A percentile compares a stretch with the other conserved stretches of the same genome.
These are phyloP conservation scores for Spodoptera picta DNA, from an alignment of 2,888 invertebrate genomes.

Conservation along the genomic window DNA sequence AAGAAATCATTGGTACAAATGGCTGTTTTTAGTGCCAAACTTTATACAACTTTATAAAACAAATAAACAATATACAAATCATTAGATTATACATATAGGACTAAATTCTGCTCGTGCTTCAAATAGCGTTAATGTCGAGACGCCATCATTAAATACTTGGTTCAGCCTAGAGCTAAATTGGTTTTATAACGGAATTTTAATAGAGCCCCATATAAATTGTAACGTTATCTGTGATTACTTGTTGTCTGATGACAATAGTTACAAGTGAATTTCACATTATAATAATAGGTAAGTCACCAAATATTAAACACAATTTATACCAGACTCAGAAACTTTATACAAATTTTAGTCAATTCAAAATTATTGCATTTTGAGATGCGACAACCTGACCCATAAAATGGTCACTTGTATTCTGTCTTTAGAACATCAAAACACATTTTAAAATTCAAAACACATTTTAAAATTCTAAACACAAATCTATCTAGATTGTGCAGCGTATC, in stretches of 20 bases:
- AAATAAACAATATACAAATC: conserved; percentile 27
- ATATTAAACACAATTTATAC: too few relatives aligned
- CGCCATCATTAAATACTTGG: conserved; percentile 32
- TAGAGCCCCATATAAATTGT: conserved; percentile 48
- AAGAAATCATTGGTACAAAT: conserved; percentile 8
- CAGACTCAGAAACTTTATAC: too few relatives aligned
- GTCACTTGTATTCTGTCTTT: conserved; percentile 1
- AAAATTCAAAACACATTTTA: conserved; percentile 37
- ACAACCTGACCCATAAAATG: conserved; percentile 36
- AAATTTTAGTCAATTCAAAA: too few relatives aligned
- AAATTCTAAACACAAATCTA: conserved; percentile 33
- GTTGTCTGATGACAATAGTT: conserved; percentile 45
- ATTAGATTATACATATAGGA: conserved; percentile 11
- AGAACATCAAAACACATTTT: conserved; percentile 28
- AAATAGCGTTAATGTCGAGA: conserved; percentile 15
- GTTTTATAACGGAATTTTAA: conserved; percentile 55
- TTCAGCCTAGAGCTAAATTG: conserved; percentile 43
- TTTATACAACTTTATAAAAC: too few relatives aligned
- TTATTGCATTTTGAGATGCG: conserved; percentile 16
- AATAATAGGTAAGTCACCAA: conserved; percentile 9
- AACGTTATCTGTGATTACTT: conserved; percentile 39
- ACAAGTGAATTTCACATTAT: conserved; percentile 26
- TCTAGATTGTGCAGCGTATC: too few relatives aligned
- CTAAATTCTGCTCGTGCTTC: conserved; percentile 6
- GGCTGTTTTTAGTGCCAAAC: too few relatives aligned